phyloP scores from a whole-genome alignment of 2,113 vertebrate genomes.

The Hassar affinis region DNA sequence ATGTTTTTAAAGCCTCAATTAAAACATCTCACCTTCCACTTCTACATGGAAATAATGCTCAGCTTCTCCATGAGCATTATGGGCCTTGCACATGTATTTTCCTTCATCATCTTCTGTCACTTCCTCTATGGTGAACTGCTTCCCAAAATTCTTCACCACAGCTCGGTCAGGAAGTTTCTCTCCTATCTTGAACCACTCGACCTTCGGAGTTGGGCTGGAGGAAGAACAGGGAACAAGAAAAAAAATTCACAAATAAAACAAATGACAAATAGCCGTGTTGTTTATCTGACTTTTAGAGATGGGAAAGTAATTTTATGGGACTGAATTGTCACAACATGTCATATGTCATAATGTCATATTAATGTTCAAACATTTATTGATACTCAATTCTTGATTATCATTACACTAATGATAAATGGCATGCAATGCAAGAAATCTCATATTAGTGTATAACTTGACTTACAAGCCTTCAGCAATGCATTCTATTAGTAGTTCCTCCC shows the following conservation, averaged over 20 bases:
- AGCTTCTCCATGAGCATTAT: constrained; percentile 74
- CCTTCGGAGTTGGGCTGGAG: constrained; percentile 84
- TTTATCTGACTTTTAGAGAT: not conserved
- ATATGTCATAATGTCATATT: not conserved
- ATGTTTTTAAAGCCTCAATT: not conserved
- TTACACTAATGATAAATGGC: not conserved
- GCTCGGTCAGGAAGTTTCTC: constrained; percentile 68
- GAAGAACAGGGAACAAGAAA: not conserved
- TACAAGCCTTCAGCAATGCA: constrained; percentile 95
- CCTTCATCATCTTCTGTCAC: constrained; percentile 79
- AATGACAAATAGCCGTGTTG: not conserved
- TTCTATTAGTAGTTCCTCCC: constrained; percentile 82
- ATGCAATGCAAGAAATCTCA: not conserved
- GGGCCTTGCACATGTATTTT: constrained; percentile 84
- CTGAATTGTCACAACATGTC: no score
- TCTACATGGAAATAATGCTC: constrained; percentile 79
- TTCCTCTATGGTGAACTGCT: constrained; percentile 77
- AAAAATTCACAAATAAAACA: not conserved
- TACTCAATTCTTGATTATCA: not conserved
- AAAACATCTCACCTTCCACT: constrained; percentile 82
- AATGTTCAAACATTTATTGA: not conserved
- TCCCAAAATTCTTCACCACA: constrained; percentile 76
- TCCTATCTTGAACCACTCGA: constrained; percentile 82
- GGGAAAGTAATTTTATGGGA: not conserved
- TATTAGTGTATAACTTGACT: constrained; percentile 64